Conservation (phyloP, 2,888 invertebrate species). For the Balanococcus diminutus region DNA sequence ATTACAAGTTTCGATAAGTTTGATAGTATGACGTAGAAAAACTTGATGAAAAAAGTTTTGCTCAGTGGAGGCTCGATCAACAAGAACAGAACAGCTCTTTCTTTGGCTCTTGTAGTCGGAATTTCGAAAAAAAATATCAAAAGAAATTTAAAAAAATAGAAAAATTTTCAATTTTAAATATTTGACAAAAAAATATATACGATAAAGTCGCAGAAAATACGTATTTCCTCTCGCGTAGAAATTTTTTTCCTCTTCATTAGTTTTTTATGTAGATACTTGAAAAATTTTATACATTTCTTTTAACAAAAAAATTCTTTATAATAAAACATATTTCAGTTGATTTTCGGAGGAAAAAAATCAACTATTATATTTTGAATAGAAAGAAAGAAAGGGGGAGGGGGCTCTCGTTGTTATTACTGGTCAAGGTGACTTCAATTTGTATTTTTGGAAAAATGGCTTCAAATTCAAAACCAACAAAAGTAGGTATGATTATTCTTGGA, state of each 20-base stretch:
- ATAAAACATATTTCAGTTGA: too few relatives aligned
- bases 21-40: not conserved
- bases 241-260: not conserved
- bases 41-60: not conserved
- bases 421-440: too few relatives aligned
- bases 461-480: too few relatives aligned
- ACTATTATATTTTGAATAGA: too few relatives aligned
- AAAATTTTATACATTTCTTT: too few relatives aligned
- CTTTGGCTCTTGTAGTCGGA: not conserved
- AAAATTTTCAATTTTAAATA: not conserved
- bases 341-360: too few relatives aligned
- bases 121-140: not conserved
- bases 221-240: not conserved
- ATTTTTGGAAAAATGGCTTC: too few relatives aligned
- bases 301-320: too few relatives aligned
- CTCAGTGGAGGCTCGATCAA: not conserved
- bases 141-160: not conserved
- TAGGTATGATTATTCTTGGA: too few relatives aligned
- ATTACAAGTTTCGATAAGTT: not conserved
- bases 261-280: too few relatives aligned
- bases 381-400: too few relatives aligned
- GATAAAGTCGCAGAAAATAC: not conserved
- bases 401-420: too few relatives aligned
- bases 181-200: not conserved
- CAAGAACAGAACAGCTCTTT: not conserved